Base-by-base conservation (phyloP, 1,140 invertebrate species). In the Hydropsyche tenuis region DNA sequence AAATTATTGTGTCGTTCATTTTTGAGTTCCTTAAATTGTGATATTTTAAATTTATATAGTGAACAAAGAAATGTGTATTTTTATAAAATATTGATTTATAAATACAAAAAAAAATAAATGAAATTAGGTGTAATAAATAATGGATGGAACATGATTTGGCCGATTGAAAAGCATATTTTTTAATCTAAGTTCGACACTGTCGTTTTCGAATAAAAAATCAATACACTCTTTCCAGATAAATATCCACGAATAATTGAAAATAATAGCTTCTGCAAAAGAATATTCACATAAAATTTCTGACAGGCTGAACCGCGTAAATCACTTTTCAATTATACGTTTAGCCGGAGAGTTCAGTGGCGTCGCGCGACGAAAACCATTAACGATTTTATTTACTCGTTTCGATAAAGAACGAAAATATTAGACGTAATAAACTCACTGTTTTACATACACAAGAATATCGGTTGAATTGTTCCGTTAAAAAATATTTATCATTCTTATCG, bases 201-300 rank as follows among this genome's bases (percentile, higher is more conserved):
- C 30, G 30, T 37, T 37, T 37, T 37, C 30, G 30, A 37, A 37
- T 9, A 60, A 65, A 65, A 43, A 65, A 45, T 65, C 63, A 65
- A 65, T 65, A 65, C 30, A 65, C 20, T 65, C 18, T 65, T 65
- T 65, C 27, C 63, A 65, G 63, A 76, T 73, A 76, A 73, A 76
- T 76, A 72, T 65, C 62, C 72, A 72, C 64, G 48, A 76, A 76
- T 73, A 73, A 76, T 76, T 73, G 69, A 76, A 76, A 76, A 76
- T 76, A 73, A 76, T 76, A 73, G 73, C 75, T 74, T 76, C 51
- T 73, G 72, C 75, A 76, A 76, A 76, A 76, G 75, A 76, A 74
- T 76, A 76, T 74, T 76, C 75, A 72, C 72, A 76, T 74, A 76
- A 76, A 76, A 76, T 74, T 70, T 76, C 75, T 76, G 75, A 76